Evolutionary conservation across 1,140 invertebrate genomes (phyloP).

Genomic region (Nasonia longicornis): DNA sequence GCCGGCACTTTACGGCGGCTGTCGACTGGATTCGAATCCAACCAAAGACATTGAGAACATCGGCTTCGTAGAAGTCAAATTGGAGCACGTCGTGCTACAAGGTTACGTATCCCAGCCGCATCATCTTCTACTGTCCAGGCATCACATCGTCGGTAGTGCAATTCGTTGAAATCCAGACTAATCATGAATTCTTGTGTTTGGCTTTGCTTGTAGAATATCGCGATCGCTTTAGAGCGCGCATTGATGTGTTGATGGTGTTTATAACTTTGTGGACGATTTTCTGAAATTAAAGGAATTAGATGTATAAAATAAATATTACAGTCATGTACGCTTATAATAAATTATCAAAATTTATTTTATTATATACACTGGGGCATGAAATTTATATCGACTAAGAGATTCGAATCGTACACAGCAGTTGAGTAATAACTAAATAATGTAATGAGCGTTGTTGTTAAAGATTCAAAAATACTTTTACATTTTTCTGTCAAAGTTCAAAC

Average conservation of each 20-base stretch:
- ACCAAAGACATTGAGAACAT: slow-evolving; percentile 54
- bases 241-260: too few species aligned
- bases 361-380: neutral
- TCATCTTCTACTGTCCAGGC: slow-evolving; percentile 56
- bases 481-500: too few species aligned
- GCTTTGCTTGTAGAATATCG: too few species aligned
- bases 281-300: too few species aligned
- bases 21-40: slow-evolving; percentile 56
- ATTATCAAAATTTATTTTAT: neutral
- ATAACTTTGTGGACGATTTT: too few species aligned
- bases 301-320: slow-evolving; percentile 16
- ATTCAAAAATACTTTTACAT: too few species aligned
- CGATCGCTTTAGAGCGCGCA: too few species aligned
- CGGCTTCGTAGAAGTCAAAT: slow-evolving; percentile 56
- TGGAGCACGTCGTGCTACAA: slow-evolving; percentile 52
- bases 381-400: neutral
- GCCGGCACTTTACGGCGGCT: slow-evolving; percentile 61
- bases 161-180: slow-evolving; percentile 49
- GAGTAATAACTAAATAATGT: neutral
- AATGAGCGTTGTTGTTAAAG: too few species aligned
- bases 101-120: slow-evolving; percentile 58
- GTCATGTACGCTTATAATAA: neutral
- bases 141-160: slow-evolving; percentile 60
- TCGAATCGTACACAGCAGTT: neutral
- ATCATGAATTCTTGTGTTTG: neutral